Evolutionary conservation across 2,113 vertebrate species (phyloP).

Genomic region (Guaruba guarouba): DNA sequence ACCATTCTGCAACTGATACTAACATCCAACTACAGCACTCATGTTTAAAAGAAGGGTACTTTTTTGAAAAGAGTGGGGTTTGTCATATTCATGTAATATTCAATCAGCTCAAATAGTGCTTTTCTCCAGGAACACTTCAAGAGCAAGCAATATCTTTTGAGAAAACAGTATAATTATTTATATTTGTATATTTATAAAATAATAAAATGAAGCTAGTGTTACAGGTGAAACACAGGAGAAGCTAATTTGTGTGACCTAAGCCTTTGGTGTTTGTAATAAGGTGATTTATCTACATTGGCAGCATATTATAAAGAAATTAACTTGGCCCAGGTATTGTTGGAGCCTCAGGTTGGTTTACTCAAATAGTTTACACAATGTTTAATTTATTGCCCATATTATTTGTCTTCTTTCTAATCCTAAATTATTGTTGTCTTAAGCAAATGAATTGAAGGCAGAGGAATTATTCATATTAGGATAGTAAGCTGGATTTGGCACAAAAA

Average conservation of each 20-base stretch:
- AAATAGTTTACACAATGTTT: not conserved
- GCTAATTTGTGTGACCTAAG: not conserved
- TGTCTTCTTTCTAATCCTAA: slow-evolving; percentile 16
- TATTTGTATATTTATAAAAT: not conserved
- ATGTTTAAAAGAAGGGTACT: not conserved
- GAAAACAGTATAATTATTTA: not conserved
- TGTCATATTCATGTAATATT: not conserved
- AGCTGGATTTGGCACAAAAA: slow-evolving; percentile 33
- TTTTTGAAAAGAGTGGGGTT: not conserved
- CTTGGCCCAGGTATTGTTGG: not conserved
- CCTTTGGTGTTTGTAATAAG: not conserved
- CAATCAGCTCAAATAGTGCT: not conserved
- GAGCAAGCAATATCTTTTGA: not conserved
- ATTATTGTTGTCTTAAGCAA: slow-evolving; percentile 38
- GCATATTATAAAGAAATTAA: not conserved
- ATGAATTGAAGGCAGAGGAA: not conserved
- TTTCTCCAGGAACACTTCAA: not conserved
- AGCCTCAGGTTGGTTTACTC: not conserved
- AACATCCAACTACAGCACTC: not conserved
- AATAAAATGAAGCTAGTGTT: not conserved
- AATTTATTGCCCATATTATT: slow-evolving; percentile 4
- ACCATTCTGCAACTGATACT: not conserved
- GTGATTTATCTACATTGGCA: not conserved
- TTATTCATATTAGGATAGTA: not conserved
- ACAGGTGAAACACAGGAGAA: not conserved